Evolutionary conservation across 2,888 invertebrate species (phyloP).

Genomic region (Ommatoiulus sabulosus): DNA sequence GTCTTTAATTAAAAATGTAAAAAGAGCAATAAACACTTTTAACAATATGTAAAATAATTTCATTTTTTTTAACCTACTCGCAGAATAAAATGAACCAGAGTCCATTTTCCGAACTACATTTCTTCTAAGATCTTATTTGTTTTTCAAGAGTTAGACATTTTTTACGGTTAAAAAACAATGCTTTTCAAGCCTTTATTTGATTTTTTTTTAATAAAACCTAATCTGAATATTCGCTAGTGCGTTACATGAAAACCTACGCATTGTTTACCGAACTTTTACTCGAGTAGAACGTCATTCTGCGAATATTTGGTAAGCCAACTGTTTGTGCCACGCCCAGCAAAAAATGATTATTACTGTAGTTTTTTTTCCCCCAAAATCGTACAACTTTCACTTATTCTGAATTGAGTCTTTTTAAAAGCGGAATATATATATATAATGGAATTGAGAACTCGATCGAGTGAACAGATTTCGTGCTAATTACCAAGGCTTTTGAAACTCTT

Average conservation of each 20-base stretch:
- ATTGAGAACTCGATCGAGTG: too few relatives aligned
- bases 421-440: not conserved
- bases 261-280: not conserved
- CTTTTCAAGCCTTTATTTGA: not conserved
- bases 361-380: not conserved
- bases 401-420: not conserved
- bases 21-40: not conserved
- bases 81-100: not conserved
- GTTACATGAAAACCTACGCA: not conserved
- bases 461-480: not conserved
- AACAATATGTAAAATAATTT: not conserved
- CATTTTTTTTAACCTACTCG: not conserved
- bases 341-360: not conserved
- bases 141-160: not conserved
- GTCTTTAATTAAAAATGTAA: not conserved
- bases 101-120: not conserved
- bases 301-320: not conserved
- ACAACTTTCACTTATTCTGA: not conserved
- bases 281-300: not conserved
- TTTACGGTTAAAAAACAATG: not conserved
- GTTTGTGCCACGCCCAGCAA: not conserved
- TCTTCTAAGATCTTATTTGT: not conserved
- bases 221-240: not conserved
- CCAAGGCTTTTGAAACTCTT: too few relatives aligned
- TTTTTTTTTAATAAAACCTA: not conserved